Evolutionary conservation across 1,140 invertebrate species (phyloP).

Genomic region (Geopemphigus sp.): DNA sequence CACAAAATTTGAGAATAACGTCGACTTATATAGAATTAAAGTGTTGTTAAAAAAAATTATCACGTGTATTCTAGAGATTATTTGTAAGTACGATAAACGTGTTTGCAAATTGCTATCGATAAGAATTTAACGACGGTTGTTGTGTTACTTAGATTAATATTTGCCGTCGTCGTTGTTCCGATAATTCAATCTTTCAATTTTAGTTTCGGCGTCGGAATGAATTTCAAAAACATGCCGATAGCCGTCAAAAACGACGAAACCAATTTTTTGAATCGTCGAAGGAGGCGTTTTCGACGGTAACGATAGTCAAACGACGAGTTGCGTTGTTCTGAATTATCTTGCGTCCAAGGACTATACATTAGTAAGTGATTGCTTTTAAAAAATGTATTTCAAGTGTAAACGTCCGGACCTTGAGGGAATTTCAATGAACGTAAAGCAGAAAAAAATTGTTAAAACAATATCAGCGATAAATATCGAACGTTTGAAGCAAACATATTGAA

Average conservation of each 20-base stretch:
- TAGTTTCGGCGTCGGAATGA: neutral
- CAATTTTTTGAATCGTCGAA: neutral
- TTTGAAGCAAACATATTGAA: too few species aligned
- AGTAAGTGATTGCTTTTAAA: neutral
- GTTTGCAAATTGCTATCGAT: neutral
- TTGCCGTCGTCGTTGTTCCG: neutral
- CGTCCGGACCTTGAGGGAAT: too few species aligned
- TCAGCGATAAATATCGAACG: too few species aligned
- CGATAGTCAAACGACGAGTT: neutral
- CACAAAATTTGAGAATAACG: neutral
- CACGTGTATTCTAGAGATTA: slow-evolving; percentile 23
- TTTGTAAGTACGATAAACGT: neutral
- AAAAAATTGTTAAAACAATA: too few species aligned
- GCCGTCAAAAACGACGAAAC: slow-evolving; percentile 32
- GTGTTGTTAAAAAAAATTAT: slow-evolving; percentile 17
- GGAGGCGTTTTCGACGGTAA: slow-evolving; percentile 3
- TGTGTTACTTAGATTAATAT: slow-evolving; percentile 1
- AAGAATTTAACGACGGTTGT: neutral
- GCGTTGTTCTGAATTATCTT: slow-evolving; percentile 20
- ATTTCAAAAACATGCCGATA: slow-evolving; percentile 19
- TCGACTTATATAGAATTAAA: neutral
- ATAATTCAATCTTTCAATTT: slow-evolving; percentile 27
- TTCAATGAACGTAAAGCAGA: too few species aligned
- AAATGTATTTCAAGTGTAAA: too few species aligned
- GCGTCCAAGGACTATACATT: neutral